Evolutionary conservation across 2,113 vertebrate species (phyloP).

Genomic region (Brienomyrus brachyistius): DNA sequence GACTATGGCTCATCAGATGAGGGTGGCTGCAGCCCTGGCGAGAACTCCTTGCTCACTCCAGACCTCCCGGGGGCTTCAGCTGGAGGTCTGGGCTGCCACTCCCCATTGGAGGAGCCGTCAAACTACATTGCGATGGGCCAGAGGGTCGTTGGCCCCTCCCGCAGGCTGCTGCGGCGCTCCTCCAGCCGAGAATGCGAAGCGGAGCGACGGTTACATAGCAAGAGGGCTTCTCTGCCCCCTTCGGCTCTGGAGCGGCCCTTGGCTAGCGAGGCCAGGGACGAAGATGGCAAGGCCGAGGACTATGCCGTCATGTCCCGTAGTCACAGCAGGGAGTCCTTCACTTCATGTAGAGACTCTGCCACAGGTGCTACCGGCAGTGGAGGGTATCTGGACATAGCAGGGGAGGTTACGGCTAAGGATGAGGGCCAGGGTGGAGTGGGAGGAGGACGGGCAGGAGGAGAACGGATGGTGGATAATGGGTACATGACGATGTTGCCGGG

Average conservation of each 20-base stretch:
- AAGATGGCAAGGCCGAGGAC: constrained; percentile 58
- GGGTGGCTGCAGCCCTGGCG: constrained; percentile 65
- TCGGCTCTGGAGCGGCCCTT: constrained; percentile 49
- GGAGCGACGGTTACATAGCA: constrained; percentile 57
- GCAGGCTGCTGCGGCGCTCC: constrained; percentile 56
- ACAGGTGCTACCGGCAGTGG: constrained; percentile 22
- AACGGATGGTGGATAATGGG: constrained; percentile 48
- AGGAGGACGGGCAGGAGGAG: constrained; percentile 24
- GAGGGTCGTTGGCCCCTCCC: constrained; percentile 50
- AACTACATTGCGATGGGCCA: constrained; percentile 68
- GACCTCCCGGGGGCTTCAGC: constrained; percentile 40
- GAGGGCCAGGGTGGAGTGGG: constrained; percentile 43
- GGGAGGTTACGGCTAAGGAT: constrained; percentile 36
- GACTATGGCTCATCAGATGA: constrained; percentile 76
- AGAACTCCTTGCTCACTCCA: constrained; percentile 56
- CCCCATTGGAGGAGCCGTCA: constrained; percentile 48
- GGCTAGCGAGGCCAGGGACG: constrained; percentile 51
- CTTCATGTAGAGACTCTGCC: constrained; percentile 41
- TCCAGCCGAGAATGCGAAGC: constrained; percentile 59
- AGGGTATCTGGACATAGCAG: constrained; percentile 32
- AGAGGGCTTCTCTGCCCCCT: constrained; percentile 61
- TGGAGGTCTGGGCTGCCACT: constrained; percentile 37
- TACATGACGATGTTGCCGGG: constrained; percentile 71
- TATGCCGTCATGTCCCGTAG: constrained; percentile 56
- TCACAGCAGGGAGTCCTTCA: constrained; percentile 44